These are phyloP conservation scores for Cryptocheilus praepositus DNA, from an alignment of 2,888 invertebrate species.

Conservation along the genomic window DNA sequence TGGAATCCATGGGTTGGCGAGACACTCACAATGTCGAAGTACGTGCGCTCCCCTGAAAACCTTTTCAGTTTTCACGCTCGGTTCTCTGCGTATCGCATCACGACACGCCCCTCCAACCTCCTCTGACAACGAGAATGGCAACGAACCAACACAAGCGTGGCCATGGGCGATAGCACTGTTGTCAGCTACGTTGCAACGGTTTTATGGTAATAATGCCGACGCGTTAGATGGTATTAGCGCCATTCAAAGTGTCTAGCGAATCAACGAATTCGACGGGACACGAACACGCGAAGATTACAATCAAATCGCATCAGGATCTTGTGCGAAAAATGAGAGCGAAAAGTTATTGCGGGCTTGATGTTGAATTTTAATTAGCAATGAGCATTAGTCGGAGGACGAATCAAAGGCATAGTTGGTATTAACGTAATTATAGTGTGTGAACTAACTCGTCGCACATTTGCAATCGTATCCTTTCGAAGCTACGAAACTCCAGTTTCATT, in stretches of 20 bases:
- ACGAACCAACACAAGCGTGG: too few species aligned
- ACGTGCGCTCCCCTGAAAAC: constrained; percentile 39
- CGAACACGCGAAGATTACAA: not conserved
- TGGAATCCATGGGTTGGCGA: constrained; percentile 18
- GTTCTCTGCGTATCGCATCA: constrained; percentile 58
- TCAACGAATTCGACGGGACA: too few species aligned
- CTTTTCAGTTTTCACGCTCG: constrained; percentile 61
- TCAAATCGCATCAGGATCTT: too few species aligned
- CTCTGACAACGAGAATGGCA: constrained; percentile 32
- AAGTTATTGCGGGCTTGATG: too few species aligned
- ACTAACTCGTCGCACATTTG: too few species aligned
- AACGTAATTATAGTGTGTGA: too few species aligned
- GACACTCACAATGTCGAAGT: constrained; percentile 40
- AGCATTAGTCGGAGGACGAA: too few species aligned
- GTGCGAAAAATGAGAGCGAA: too few species aligned
- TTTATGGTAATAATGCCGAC: constrained; percentile 69
- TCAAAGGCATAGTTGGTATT: too few species aligned
- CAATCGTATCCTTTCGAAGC: too few species aligned
- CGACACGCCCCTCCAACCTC: constrained; percentile 41
- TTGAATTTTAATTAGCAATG: too few species aligned
- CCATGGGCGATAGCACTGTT: constrained; percentile 33
- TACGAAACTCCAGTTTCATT: too few species aligned
- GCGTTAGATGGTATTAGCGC: constrained; percentile 65
- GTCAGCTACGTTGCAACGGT: constrained; percentile 67
- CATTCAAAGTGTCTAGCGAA: constrained; percentile 59